These are phyloP conservation scores for Malurus melanocephalus DNA, from an alignment of 2,113 vertebrate species.

Conservation along the genomic window DNA sequence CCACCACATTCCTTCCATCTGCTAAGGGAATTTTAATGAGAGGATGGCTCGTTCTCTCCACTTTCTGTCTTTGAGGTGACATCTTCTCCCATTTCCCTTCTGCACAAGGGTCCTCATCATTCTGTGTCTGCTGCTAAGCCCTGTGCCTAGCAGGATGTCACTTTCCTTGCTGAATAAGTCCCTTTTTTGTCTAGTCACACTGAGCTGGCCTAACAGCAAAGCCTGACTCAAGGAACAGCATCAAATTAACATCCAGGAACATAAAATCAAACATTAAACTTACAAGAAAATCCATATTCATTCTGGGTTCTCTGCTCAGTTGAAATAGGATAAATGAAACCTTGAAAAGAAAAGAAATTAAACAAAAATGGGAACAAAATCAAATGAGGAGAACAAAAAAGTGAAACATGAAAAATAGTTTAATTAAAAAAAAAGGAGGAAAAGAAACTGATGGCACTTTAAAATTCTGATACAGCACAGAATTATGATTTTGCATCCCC, in stretches of 20 bases:
- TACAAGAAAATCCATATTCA: slow-evolving; percentile 97
- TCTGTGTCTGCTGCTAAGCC: background rate
- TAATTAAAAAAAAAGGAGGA: slow-evolving; percentile 62
- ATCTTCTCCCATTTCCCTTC: background rate
- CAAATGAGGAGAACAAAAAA: slow-evolving; percentile 75
- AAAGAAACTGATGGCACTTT: slow-evolving; percentile 67
- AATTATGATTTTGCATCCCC: slow-evolving; percentile 73
- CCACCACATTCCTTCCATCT: background rate
- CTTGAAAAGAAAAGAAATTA: slow-evolving; percentile 85
- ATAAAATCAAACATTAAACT: slow-evolving; percentile 84
- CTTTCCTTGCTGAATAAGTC: slow-evolving; percentile 20
- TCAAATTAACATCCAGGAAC: slow-evolving; percentile 63
- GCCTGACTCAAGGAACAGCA: slow-evolving; percentile 32
- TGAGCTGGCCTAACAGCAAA: slow-evolving; percentile 45
- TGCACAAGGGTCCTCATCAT: background rate
- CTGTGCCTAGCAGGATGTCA: slow-evolving; percentile 13
- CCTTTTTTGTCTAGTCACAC: slow-evolving; percentile 31
- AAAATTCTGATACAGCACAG: slow-evolving; percentile 62
- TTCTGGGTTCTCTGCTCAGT: slow-evolving; percentile 90
- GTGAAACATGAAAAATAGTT: slow-evolving; percentile 79
- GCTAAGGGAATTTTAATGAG: background rate
- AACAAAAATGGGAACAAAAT: slow-evolving; percentile 85
- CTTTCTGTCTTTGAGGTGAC: background rate
- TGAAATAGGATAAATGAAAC: slow-evolving; percentile 97
- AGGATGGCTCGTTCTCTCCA: background rate